Evolutionary conservation across 1,140 invertebrate genomes (phyloP).

Genomic region (Drosophila lowei): DNA sequence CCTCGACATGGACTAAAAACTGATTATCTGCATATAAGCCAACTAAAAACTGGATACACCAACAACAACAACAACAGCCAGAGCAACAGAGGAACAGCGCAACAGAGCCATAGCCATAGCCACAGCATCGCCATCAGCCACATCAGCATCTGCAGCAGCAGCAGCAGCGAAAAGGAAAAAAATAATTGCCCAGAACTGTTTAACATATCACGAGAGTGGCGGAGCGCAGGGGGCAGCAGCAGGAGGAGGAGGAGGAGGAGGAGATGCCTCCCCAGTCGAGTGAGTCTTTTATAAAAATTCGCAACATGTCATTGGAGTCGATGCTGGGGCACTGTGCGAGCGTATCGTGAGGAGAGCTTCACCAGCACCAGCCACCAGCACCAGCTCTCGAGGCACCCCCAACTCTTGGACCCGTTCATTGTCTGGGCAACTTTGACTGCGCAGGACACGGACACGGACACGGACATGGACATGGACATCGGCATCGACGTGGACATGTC

Average conservation of each 20-base stretch:
- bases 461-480: constrained; percentile 39
- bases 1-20: constrained; percentile 72
- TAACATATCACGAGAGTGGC: constrained; percentile 67
- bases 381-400: constrained; percentile 57
- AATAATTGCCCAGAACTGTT: constrained; percentile 82
- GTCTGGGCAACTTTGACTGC: constrained; percentile 63
- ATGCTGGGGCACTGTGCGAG: constrained; percentile 25
- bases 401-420: constrained; percentile 28
- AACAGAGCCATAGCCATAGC: not conserved
- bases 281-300: constrained; percentile 81
- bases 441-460: constrained; percentile 67
- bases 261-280: constrained; percentile 38
- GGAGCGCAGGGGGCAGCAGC: constrained; percentile 1
- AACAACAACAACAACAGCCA: not conserved
- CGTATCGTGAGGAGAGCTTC: too few species aligned
- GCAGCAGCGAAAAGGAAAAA: constrained; percentile 50
- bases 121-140: not conserved
- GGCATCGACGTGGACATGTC: constrained; percentile 71
- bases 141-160: constrained; percentile 14
- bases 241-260: not conserved
- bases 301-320: constrained; percentile 75
- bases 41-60: constrained; percentile 70
- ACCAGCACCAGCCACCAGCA: too few species aligned
- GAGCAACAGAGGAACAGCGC: too few species aligned
- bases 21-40: constrained; percentile 78